Evolutionary conservation across 2,888 invertebrate species (phyloP).

Genomic region (Lasioglossum lativentre): DNA sequence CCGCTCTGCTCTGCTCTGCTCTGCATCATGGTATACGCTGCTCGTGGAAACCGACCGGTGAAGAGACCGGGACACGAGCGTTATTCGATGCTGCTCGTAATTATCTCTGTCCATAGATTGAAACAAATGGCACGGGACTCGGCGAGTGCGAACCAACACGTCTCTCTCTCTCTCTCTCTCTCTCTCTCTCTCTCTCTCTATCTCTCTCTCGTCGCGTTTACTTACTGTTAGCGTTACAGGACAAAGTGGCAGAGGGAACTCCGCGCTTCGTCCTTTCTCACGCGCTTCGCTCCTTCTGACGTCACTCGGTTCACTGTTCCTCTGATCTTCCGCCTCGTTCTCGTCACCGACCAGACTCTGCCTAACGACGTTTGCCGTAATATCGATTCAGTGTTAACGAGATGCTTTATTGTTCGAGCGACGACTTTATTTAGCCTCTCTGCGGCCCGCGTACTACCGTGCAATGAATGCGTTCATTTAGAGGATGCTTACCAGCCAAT

Average conservation of each 20-base stretch:
- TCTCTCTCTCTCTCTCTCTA: neutral
- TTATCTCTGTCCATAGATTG: constrained; percentile 85
- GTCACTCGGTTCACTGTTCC: constrained; percentile 26
- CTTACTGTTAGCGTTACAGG: constrained; percentile 44
- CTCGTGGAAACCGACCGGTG: constrained; percentile 46
- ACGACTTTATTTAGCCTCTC: constrained; percentile 2
- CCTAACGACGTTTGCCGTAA: constrained; percentile 6
- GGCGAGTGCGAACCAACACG: constrained; percentile 10
- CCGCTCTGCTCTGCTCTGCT: neutral
- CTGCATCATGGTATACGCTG: constrained; percentile 8
- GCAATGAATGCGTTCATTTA: neutral
- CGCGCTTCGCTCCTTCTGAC: constrained; percentile 63
- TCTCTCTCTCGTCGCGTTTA: constrained; percentile 25
- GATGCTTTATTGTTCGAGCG: constrained; percentile 3
- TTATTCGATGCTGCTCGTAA: constrained; percentile 76
- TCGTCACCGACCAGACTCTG: neutral
- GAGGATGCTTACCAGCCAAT: neutral
- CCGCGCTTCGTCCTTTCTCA: constrained; percentile 85
- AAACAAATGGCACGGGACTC: constrained; percentile 85
- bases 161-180: constrained; percentile 6
- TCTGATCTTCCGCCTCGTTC: neutral
- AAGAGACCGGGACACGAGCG: constrained; percentile 46
- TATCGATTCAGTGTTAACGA: constrained; percentile 1
- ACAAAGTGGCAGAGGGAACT: constrained; percentile 82
- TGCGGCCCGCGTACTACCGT: neutral